Base-by-base conservation (phyloP, 2,797 vertebrate species). In the Cynopterus sphinx region DNA sequence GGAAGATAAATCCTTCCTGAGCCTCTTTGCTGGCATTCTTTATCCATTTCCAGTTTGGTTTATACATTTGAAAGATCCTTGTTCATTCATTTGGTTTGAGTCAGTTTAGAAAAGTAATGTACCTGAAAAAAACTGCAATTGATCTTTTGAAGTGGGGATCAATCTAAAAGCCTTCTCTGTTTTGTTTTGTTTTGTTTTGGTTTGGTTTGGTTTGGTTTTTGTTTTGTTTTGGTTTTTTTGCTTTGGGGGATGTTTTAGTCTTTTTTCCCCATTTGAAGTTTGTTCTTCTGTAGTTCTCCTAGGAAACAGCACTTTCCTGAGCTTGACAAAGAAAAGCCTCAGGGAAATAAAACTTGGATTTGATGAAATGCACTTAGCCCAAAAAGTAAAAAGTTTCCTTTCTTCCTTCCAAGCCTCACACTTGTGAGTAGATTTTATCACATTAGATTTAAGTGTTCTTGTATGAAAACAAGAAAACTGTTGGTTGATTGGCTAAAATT, bases 281-380 rank as follows among this genome's bases (percentile, higher is more conserved):
- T 73, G 41, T 71, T 87, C 85, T 71, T 74, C 9, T 39, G 46
- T 49, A 11, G 22, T 75, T 95, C 79, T 96, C 91, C 78, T 59
- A 63, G 92, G 95, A 94, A 94, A 87, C 13, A 12, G 74, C 10
- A 6, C 77, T 94, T 96, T 94, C 86, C 67, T 82, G 84, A 89
- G 91, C 67, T 55, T 41, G 43, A 81, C 87, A 91, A 85, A 96
- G 74, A 92, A 96, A 96, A 96, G 61, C 93, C 77, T 90, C 31
- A 5, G 43, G 89, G 93, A 96, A 84, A 96, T 85, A 82, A 86
- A 81, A 73, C 49, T 67, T 79, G 73, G 77, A 83, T 4, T 1
- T 70, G 86, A 94, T 49, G 43, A 90, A 93, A 88, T 16, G 31
- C n/a, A 10, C 51, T 71, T 28, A 41, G 53, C 46, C 86, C 81